Conservation (phyloP, 2,888 invertebrate genomes). For the Hipparchia semele region DNA sequence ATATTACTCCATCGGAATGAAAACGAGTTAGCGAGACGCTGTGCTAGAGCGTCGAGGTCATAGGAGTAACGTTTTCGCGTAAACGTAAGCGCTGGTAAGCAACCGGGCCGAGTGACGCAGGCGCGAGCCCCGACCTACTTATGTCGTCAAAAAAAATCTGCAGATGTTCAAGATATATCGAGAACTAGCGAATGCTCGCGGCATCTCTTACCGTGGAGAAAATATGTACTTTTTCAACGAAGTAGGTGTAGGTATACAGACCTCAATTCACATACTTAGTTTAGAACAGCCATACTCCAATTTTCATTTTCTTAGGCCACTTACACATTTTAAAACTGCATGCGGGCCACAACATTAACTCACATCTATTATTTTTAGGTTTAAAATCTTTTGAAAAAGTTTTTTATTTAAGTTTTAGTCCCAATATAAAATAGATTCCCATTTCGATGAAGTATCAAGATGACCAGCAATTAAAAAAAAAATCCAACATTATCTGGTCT, state of each 20-base stretch:
- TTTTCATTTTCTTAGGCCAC: too few relatives aligned
- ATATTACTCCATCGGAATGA: slow-evolving; percentile 13
- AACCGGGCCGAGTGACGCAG: slow-evolving; percentile 71
- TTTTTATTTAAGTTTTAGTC: too few relatives aligned
- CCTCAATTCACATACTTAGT: too few relatives aligned
- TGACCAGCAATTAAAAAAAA: too few relatives aligned
- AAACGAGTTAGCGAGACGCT: slow-evolving; percentile 17
- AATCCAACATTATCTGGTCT: too few relatives aligned
- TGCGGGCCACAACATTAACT: background rate
- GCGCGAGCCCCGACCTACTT: slow-evolving; percentile 80
- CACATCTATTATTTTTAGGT: too few relatives aligned
- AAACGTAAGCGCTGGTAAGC: slow-evolving; percentile 66
- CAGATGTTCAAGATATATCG: slow-evolving; percentile 81
- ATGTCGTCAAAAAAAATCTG: slow-evolving; percentile 79
- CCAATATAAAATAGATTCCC: too few relatives aligned
- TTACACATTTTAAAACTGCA: background rate
- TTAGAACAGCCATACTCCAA: too few relatives aligned
- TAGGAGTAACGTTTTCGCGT: slow-evolving; percentile 71
- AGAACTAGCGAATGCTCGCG: slow-evolving; percentile 51
- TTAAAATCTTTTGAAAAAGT: too few relatives aligned
- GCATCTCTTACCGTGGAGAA: background rate
- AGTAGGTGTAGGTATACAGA: too few relatives aligned
- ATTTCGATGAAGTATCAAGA: too few relatives aligned
- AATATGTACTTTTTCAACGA: too few relatives aligned
- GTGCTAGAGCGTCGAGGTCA: slow-evolving; percentile 49